Conservation (phyloP, 2,113 vertebrate species). For the Dromas ardeola region DNA sequence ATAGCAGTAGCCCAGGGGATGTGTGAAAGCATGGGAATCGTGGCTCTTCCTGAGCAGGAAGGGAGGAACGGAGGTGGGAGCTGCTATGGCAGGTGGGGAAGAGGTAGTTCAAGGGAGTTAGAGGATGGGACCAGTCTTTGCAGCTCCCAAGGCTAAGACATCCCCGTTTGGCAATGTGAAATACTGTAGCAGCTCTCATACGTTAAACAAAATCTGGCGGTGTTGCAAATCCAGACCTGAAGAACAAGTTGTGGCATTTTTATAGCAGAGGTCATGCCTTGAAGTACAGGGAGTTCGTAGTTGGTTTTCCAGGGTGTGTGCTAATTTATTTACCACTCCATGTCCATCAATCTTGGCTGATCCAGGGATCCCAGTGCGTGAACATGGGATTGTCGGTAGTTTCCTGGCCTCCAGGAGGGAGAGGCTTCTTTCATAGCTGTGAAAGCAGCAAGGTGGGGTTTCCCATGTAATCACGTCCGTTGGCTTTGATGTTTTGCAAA, state of each 20-base stretch:
- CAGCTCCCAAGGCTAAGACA: not conserved
- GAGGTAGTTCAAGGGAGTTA: not conserved
- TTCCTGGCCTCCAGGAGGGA: not conserved
- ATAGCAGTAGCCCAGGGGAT: not conserved
- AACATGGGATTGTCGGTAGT: fast-evolving
- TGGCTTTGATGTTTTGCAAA: not conserved
- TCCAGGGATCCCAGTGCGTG: not conserved
- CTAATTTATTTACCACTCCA: not conserved
- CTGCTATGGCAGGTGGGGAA: not conserved
- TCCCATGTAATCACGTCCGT: not conserved
- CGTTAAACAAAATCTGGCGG: not conserved
- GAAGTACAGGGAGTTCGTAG: not conserved
- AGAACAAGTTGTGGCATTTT: not conserved
- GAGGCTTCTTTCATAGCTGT: not conserved
- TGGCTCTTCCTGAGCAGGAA: not conserved
- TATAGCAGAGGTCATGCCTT: not conserved
- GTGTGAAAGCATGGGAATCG: not conserved
- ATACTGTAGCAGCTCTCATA: not conserved
- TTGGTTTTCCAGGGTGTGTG: not conserved
- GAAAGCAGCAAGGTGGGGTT: not conserved
- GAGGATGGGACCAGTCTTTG: not conserved
- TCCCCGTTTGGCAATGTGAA: not conserved
- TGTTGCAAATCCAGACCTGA: not conserved
- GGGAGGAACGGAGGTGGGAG: not conserved
- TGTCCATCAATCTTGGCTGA: not conserved